phyloP scores from a whole-genome alignment of 2,113 vertebrate species.

The Pontoporia blainvillei region DNA sequence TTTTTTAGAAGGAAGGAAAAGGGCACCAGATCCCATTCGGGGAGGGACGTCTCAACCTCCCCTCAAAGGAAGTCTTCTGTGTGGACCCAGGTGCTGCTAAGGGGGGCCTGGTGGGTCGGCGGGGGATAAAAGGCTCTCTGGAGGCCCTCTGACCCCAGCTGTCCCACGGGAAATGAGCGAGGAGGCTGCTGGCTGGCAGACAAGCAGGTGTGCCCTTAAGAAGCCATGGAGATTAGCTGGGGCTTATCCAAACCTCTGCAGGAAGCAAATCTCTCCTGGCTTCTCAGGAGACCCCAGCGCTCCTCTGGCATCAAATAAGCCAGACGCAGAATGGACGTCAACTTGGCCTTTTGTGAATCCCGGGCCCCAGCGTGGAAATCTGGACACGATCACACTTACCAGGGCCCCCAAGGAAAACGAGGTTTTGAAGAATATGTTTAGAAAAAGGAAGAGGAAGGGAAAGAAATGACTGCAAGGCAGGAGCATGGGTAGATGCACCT shows the following conservation, averaged over 20 bases:
- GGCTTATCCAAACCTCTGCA: constrained; percentile 64
- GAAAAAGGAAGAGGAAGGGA: neutral
- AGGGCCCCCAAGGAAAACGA: neutral
- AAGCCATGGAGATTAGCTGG: constrained; percentile 65
- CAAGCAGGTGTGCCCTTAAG: constrained; percentile 63
- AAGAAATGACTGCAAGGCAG: neutral
- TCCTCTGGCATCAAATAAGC: constrained; percentile 43
- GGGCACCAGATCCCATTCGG: neutral
- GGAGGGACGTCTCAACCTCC: constrained; percentile 25
- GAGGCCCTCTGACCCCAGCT: constrained; percentile 61
- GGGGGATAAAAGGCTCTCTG: constrained; percentile 63
- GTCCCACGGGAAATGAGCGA: constrained; percentile 43
- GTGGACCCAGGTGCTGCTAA: constrained; percentile 63
- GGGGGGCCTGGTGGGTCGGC: neutral
- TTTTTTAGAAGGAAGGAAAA: constrained; percentile 36
- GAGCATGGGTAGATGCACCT: neutral
- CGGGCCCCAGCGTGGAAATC: neutral
- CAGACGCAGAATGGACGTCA: constrained; percentile 51
- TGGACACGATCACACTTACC: constrained; percentile 27
- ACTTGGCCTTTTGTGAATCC: constrained; percentile 54
- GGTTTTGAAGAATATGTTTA: neutral
- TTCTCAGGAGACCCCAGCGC: neutral
- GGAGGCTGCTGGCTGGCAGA: constrained; percentile 51
- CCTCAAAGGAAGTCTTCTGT: constrained; percentile 62
- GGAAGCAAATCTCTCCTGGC: constrained; percentile 63